Conservation (phyloP, 2,888 invertebrate genomes). For the Rhaphigaster nebulosa region DNA sequence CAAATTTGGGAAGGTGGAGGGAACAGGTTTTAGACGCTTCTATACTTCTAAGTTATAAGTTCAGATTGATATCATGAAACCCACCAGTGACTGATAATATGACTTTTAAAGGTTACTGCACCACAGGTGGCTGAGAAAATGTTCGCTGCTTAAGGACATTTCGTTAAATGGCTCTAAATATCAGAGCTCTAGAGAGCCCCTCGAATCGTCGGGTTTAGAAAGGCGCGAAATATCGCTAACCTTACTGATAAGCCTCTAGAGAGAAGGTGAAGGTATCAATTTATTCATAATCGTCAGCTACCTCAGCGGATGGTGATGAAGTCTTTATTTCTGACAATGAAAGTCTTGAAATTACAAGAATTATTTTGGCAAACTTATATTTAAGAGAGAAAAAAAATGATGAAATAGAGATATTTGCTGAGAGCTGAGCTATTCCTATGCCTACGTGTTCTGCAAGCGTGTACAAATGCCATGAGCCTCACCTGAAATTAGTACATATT, state of each 20-base stretch:
- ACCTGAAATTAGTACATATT: not conserved
- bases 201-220: not conserved
- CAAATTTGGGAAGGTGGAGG: not conserved
- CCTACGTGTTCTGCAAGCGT: not conserved
- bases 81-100: not conserved
- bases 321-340: not conserved
- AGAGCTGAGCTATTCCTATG: not conserved
- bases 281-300: not conserved
- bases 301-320: not conserved
- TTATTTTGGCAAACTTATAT: not conserved
- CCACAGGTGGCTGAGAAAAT: not conserved
- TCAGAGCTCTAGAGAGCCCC: not conserved
- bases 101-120: constrained; percentile 47
- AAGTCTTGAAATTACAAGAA: not conserved
- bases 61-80: not conserved
- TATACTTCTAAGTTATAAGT: not conserved
- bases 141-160: not conserved
- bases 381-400: not conserved
- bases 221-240: not conserved
- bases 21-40: not conserved
- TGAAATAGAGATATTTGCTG: not conserved
- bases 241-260: not conserved
- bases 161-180: constrained; percentile 27
- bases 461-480: not conserved
- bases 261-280: not conserved